phyloP scores from a whole-genome alignment of 2,797 vertebrate genomes.

The Oryzias sinensis region DNA sequence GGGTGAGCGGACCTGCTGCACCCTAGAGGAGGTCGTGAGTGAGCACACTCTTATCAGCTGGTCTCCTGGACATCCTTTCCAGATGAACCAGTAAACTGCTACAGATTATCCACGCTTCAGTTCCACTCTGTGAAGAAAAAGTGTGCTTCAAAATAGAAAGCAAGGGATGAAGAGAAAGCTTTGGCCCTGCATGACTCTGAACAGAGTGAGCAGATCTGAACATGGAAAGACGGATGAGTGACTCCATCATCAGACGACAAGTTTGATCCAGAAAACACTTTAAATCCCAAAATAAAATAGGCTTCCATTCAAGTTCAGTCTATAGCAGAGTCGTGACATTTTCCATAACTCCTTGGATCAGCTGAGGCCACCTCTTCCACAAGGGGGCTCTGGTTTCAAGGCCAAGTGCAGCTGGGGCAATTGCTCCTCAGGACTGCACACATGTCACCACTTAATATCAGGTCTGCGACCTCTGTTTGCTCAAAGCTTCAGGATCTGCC shows the following conservation, averaged over 20 bases:
- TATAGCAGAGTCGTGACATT: not conserved
- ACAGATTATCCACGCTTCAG: not conserved
- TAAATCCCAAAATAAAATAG: conserved; percentile 8
- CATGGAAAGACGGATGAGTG: conserved; percentile 7
- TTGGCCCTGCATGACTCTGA: not conserved
- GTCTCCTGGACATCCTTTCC: not conserved
- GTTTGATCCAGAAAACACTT: conserved; percentile 1
- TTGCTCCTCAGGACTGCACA: conserved; percentile 23
- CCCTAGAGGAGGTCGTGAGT: not conserved
- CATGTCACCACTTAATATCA: conserved; percentile 3
- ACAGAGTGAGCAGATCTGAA: conserved; percentile 13
- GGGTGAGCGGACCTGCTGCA: too few species aligned
- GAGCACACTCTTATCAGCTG: not conserved
- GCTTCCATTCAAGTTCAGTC: conserved; percentile 1
- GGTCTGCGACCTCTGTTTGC: not conserved
- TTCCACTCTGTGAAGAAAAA: conserved; percentile 4
- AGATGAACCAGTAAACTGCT: not conserved
- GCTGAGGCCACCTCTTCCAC: conserved; percentile 51
- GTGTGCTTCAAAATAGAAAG: conserved; percentile 6
- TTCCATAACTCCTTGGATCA: not conserved
- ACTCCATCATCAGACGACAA: conserved; percentile 2
- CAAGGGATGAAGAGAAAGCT: not conserved
- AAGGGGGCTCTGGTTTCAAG: conserved; percentile 80
- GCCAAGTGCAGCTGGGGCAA: conserved; percentile 62
- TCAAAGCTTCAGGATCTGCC: not conserved